Conservation (phyloP, 2,113 vertebrate genomes). For the Drymodes brunneopygia region DNA sequence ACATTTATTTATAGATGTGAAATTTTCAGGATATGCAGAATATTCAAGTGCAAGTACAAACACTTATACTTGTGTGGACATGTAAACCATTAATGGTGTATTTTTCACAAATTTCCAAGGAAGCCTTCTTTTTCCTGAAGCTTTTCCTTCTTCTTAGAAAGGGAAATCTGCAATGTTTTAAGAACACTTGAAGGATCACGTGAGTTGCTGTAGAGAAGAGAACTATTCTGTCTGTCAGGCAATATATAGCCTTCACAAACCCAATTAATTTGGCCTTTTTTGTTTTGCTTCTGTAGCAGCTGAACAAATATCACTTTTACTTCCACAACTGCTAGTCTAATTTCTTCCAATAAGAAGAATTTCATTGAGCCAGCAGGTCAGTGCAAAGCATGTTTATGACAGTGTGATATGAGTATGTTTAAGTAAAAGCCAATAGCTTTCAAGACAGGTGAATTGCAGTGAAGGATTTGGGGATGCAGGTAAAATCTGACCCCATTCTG, state of each 20-base stretch:
- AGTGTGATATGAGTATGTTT: background rate
- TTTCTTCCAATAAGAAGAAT: background rate
- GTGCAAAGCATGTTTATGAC: background rate
- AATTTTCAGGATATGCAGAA: background rate
- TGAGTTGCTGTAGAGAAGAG: background rate
- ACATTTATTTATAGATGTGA: background rate
- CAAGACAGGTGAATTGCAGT: background rate
- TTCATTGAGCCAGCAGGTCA: background rate
- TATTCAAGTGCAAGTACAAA: background rate
- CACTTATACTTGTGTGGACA: background rate
- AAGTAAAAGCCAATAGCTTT: background rate
- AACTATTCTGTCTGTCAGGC: background rate
- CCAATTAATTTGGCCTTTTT: background rate
- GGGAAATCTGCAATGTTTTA: background rate
- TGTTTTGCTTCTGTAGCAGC: conserved; percentile 3
- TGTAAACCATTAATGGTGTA: background rate
- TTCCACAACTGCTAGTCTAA: background rate
- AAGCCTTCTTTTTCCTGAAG: background rate
- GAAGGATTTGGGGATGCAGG: background rate
- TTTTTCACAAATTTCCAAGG: background rate
- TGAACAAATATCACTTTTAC: background rate
- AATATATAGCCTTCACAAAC: background rate
- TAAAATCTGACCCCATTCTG: background rate
- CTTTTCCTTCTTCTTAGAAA: background rate
- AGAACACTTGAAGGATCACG: background rate